A percentile compares a stretch with the other conserved stretches of the same genome.
Conservation (phyloP, 2,888 invertebrate species). For the Aspidiotus rigidus region DNA sequence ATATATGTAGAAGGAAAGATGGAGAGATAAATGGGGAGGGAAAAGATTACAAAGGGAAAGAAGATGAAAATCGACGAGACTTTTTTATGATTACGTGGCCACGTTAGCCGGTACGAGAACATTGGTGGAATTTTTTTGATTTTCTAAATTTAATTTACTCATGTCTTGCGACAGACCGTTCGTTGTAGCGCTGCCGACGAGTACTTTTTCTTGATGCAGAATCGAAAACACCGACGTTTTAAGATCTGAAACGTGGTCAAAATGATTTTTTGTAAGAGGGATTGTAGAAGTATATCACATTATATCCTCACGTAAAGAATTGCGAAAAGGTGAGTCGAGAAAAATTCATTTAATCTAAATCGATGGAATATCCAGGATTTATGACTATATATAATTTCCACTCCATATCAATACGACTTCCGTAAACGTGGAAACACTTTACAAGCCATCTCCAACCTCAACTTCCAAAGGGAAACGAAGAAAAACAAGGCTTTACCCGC, state of each 20-base stretch:
- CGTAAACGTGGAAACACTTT: too few species aligned
- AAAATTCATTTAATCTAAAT: too few species aligned
- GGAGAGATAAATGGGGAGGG: too few species aligned
- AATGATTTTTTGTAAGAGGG: neutral
- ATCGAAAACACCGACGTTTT: constrained; percentile 11
- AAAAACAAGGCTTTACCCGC: too few species aligned
- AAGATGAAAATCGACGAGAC: neutral
- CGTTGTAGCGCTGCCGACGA: neutral
- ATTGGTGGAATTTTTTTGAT: constrained; percentile 7
- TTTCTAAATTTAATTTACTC: constrained; percentile 17
- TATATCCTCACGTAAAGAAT: neutral
- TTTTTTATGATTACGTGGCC: neutral
- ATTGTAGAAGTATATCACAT: neutral
- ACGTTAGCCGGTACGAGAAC: neutral
- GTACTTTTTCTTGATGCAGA: constrained; percentile 20
- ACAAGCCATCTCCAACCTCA: too few species aligned
- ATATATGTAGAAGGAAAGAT: too few species aligned
- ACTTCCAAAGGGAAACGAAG: too few species aligned
- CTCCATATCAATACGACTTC: too few species aligned
- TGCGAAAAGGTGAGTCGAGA: too few species aligned
- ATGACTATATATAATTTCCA: too few species aligned
- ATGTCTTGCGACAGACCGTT: constrained; percentile 9
- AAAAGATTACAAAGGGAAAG: too few species aligned
- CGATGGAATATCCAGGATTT: too few species aligned
- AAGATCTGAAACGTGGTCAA: constrained; percentile 1